Percentiles rank a stretch among this genome's conserved stretches.
Conservation (phyloP, 2,888 invertebrate genomes). For the Loripinus fragilis region DNA sequence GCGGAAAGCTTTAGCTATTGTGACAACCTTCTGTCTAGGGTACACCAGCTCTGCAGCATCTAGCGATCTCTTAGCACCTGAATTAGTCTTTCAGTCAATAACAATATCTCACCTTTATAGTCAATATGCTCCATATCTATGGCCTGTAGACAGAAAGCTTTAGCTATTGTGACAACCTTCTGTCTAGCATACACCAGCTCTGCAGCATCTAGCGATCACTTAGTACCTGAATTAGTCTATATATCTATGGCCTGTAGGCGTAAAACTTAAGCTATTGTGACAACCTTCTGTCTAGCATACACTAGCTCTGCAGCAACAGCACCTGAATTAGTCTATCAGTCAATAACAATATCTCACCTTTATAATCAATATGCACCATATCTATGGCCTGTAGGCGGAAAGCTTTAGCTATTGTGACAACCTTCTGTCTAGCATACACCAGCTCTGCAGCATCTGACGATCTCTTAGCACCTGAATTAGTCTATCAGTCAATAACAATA, state of each 20-base stretch:
- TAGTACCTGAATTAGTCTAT: constrained; percentile 84
- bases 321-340: constrained; percentile 83
- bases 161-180: constrained; percentile 87
- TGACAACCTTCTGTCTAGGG: constrained; percentile 87
- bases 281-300: constrained; percentile 88
- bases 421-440: constrained; percentile 87
- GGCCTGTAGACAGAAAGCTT: constrained; percentile 87
- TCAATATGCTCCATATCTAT: constrained; percentile 89
- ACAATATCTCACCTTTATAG: constrained; percentile 86
- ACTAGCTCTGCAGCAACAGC: constrained; percentile 85
- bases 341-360: constrained; percentile 86
- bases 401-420: constrained; percentile 88
- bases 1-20: constrained; percentile 87
- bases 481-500: too few relatives aligned
- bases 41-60: constrained; percentile 85
- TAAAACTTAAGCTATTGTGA: constrained; percentile 87
- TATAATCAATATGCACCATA: constrained; percentile 88
- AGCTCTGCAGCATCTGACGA: constrained; percentile 85
- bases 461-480: constrained; percentile 84
- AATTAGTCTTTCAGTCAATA: too few relatives aligned
- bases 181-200: constrained; percentile 87
- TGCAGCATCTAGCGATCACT: constrained; percentile 84
- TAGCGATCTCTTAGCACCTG: constrained; percentile 85
- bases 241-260: constrained; percentile 88
- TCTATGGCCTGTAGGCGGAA: constrained; percentile 88